A percentile compares a stretch with the other conserved stretches of the same genome.
These are phyloP conservation scores for Cephus pygmeus DNA, from an alignment of 2,888 invertebrate species.

Conservation along the genomic window DNA sequence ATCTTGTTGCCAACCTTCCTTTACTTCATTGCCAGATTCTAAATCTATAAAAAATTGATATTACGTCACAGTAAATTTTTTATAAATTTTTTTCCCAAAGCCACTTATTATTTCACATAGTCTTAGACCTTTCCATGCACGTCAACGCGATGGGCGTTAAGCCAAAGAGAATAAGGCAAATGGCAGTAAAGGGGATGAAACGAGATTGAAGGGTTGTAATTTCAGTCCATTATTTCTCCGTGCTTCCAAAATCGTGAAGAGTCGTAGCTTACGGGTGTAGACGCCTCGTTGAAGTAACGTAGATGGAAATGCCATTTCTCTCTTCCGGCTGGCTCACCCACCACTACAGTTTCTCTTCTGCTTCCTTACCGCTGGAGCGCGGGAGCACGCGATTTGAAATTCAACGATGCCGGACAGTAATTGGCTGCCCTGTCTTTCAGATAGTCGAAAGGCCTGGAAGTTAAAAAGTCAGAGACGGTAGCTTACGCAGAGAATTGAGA, in stretches of 20 bases:
- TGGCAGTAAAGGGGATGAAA: neutral
- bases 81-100: neutral
- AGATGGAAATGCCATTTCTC: conserved; percentile 43
- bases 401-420: conserved; percentile 48
- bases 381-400: conserved; percentile 43
- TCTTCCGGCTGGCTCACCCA: neutral
- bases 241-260: neutral
- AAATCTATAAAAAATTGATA: neutral
- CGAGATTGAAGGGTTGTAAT: conserved; percentile 29
- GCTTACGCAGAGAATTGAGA: neutral
- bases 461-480: neutral
- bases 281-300: conserved; percentile 24
- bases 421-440: conserved; percentile 21
- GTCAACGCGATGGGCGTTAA: neutral
- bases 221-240: conserved; percentile 38
- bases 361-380: neutral
- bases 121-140: neutral
- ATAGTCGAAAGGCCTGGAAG: neutral
- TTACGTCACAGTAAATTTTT: neutral
- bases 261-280: neutral
- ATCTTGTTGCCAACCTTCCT: neutral
- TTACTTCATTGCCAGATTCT: neutral
- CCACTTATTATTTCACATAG: neutral
- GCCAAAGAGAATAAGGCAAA: neutral
- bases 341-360: conserved; percentile 11